Evolutionary conservation across 37 sponge, comb jelly and placozoan genomes (phyloP).

Genomic region (Corticium candelabrum): DNA sequence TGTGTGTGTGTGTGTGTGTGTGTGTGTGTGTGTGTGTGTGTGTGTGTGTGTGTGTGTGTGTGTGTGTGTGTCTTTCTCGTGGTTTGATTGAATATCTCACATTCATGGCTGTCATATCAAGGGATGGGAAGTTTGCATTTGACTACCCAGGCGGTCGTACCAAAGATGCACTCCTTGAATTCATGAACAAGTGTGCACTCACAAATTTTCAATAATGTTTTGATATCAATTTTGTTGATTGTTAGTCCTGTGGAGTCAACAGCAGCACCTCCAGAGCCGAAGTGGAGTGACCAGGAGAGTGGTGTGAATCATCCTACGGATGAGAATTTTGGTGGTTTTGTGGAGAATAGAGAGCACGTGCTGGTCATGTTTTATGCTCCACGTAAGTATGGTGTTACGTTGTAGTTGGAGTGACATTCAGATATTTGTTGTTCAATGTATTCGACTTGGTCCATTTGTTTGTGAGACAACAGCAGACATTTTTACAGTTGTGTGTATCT

Average conservation of each 20-base stretch:
- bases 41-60: too few species aligned
- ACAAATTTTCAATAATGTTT: too few species aligned
- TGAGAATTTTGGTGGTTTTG: slow-evolving; percentile 36
- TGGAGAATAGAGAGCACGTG: slow-evolving; percentile 77
- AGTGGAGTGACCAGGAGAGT: slow-evolving; percentile 61
- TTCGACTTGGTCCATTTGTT: too few species aligned
- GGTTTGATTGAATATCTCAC: too few species aligned
- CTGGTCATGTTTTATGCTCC: slow-evolving; percentile 96
- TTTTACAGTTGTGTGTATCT: too few species aligned
- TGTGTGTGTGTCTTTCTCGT: too few species aligned
- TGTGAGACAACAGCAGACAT: too few species aligned
- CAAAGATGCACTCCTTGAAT: slow-evolving; percentile 56
- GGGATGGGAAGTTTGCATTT: not conserved
- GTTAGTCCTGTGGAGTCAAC: slow-evolving; percentile 61
- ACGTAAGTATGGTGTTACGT: slow-evolving; percentile 7
- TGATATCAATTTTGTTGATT: too few species aligned
- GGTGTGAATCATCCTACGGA: slow-evolving; percentile 51
- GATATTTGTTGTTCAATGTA: not conserved
- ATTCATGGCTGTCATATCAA: not conserved
- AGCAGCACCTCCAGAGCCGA: slow-evolving; percentile 49
- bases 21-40: too few species aligned
- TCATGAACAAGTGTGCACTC: slow-evolving; percentile 64
- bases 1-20: too few species aligned
- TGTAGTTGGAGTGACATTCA: not conserved
- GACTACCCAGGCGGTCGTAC: slow-evolving; percentile 17